Base-by-base conservation (phyloP, 2,888 invertebrate species). In the Drosophila nr. medialis region DNA sequence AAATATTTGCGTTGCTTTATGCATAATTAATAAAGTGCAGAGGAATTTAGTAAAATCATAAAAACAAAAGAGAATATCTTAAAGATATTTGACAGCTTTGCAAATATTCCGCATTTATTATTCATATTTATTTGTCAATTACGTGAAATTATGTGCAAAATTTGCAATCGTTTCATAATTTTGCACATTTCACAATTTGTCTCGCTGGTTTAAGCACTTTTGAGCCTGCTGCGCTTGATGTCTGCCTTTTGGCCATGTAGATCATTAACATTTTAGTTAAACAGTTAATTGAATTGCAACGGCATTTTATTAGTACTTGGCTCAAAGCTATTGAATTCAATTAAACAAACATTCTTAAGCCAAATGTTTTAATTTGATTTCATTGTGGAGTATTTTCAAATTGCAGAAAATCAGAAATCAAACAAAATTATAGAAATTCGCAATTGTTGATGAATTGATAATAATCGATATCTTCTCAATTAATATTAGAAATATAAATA, bases 281-380 rank as follows among this genome's bases (percentile, higher is more conserved):
- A 66, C 79, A 55, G 48, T 69, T 81, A 77, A 86, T 83, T 81
- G 60, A 80, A 83, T 81, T 83, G 65, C 76, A 69, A 34, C 55
- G 29, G 29, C 6, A 29, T 29, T 29, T 29, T 29, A 29, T 29
- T 29, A 29, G 42, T 75, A 67, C 8, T 29, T 29, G 13, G 34
- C 59, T 69, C 72, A 83, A 86, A 75, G 75, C 69, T 49, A 72
- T 68, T 64, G 62, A 72, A 75, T 80, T 70, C 54, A 78, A 77
- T 74, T 73, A 67, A 64, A 51, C 60, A 64, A 72, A 75, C 63
- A 32, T 38, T 21, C 50, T 55, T 24, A 42, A 42, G 21, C 24
- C 38, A 38, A 38, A 70, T 67, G 68, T 75, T 80, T 81, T 56
- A 34, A 21, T 45, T 63, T 55, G 49, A 56, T 71, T 71, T 40